Evolutionary conservation across 2,888 invertebrate species (phyloP), one percentile per base, ranked within the genome.

Genomic region (Buathra laborator): DNA sequence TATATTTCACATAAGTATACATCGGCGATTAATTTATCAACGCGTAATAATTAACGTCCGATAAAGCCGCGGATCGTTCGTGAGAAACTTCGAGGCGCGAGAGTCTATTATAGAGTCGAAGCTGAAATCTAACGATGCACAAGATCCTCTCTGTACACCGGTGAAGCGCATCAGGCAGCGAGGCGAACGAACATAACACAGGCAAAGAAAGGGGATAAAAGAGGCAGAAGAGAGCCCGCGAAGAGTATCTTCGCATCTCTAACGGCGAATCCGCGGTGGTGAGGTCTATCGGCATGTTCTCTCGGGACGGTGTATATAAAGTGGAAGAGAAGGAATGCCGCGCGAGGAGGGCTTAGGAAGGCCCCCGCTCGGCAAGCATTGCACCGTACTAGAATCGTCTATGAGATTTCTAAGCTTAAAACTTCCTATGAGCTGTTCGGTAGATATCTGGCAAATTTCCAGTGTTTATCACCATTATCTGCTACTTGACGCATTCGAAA

Each of bases 221-320:
- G 24, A 24, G 56, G 5, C 19, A 19, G 10, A 19, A 56, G 24
- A 24, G 19, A 56, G 56, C 19, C 56, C 56, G 56, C 10, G 56
- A 53, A 29, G 56, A 67, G 71, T 83, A 84, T 77, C 77, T 81
- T 62, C 81, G 81, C 72, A 77, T 81, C 84, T 84, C 84, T 84
- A 84, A 84, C 84, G 84, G 84, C 81, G 81, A 81, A 84, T 81
- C 84, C 77, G 72, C 84, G 71, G 72, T 66, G 81, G 81, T 81
- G 79, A 72, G 81, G 48, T 79, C 81, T 84, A 84, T 84, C 84
- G 84, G 81, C 84, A 81, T 77, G 64, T 76, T 64, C 75, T 72
- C 75, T 46, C 56, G 9, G 46, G 37, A 48, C 10, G 53, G 67
- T 66, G 70, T 59, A 59, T 71, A 71, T 53, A 77, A 75, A 70